phyloP scores from a whole-genome alignment of 1,140 invertebrate genomes.

The Neodiprion virginianus region DNA sequence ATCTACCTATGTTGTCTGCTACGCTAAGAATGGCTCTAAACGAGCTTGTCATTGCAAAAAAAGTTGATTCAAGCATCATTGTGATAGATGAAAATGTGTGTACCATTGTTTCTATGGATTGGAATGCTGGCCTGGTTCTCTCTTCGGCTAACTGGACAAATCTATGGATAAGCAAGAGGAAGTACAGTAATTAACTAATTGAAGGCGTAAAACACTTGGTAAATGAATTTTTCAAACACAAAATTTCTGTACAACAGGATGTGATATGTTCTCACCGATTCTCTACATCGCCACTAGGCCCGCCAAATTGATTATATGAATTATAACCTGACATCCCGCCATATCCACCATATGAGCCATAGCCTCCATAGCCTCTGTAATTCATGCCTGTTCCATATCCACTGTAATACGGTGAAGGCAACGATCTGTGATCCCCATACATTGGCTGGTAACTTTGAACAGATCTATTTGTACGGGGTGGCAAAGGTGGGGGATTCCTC shows the following conservation, averaged over 20 bases:
- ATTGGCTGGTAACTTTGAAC: slow-evolving; percentile 32
- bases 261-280: slow-evolving; percentile 58
- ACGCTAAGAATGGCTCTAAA: slow-evolving; percentile 94
- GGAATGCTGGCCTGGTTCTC: slow-evolving; percentile 88
- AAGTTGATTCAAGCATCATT: slow-evolving; percentile 97
- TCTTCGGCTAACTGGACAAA: slow-evolving; percentile 90
- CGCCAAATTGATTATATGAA: slow-evolving; percentile 50
- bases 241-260: slow-evolving; percentile 3
- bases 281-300: slow-evolving; percentile 67
- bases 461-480: slow-evolving; percentile 40
- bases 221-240: not conserved
- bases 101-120: slow-evolving; percentile 93
- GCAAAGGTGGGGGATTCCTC: slow-evolving; percentile 44
- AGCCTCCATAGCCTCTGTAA: slow-evolving; percentile 45
- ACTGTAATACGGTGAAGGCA: slow-evolving; percentile 43
- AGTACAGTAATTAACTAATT: slow-evolving; percentile 15
- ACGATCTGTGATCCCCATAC: slow-evolving; percentile 46
- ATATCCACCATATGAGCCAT: slow-evolving; percentile 36
- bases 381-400: slow-evolving; percentile 42
- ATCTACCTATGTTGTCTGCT: slow-evolving; percentile 89
- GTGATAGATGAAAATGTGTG: slow-evolving; percentile 90
- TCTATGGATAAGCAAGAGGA: slow-evolving; percentile 53
- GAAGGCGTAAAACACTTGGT: not conserved
- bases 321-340: slow-evolving; percentile 44
- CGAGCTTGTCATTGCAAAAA: slow-evolving; percentile 92